phyloP scores from a whole-genome alignment of 2,888 invertebrate species.

The Drosophila longiperda region DNA sequence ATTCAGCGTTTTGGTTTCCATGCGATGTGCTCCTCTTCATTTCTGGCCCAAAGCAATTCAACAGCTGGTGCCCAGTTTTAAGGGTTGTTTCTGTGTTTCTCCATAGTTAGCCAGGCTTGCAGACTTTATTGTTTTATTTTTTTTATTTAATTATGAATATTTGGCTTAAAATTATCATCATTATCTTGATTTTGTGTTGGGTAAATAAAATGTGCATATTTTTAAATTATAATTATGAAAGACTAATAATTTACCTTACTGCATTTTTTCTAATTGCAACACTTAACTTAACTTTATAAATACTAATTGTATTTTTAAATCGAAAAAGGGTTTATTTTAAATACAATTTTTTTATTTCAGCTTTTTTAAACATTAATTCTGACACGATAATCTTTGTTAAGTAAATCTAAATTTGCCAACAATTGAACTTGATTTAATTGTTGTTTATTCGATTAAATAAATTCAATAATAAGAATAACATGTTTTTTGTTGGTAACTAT shows the following conservation, averaged over 20 bases:
- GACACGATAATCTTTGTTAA: not conserved
- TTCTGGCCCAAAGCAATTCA: conserved; percentile 54
- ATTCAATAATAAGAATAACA: not conserved
- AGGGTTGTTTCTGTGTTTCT: conserved; percentile 40
- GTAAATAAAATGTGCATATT: not conserved
- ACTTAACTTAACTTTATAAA: not conserved
- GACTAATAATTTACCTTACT: not conserved
- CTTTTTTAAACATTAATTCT: not conserved
- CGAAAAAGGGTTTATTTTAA: too few relatives aligned
- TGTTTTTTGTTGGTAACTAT: not conserved
- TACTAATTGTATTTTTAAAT: too few relatives aligned
- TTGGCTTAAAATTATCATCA: conserved; percentile 33
- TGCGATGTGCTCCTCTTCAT: conserved; percentile 16
- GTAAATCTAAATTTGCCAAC: not conserved
- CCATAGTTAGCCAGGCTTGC: conserved; percentile 6
- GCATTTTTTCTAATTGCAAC: too few relatives aligned
- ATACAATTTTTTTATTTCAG: too few relatives aligned
- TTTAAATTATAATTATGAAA: not conserved
- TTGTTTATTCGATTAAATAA: not conserved
- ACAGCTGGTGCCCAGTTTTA: conserved; percentile 43
- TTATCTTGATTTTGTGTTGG: conserved; percentile 18
- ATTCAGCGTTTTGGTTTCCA: conserved; percentile 68
- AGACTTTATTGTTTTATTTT: not conserved
- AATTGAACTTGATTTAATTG: not conserved
- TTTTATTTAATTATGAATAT: conserved; percentile 33